Base-by-base conservation (phyloP, 2,888 invertebrate genomes). In the Hermaeophaga mercurialis region DNA sequence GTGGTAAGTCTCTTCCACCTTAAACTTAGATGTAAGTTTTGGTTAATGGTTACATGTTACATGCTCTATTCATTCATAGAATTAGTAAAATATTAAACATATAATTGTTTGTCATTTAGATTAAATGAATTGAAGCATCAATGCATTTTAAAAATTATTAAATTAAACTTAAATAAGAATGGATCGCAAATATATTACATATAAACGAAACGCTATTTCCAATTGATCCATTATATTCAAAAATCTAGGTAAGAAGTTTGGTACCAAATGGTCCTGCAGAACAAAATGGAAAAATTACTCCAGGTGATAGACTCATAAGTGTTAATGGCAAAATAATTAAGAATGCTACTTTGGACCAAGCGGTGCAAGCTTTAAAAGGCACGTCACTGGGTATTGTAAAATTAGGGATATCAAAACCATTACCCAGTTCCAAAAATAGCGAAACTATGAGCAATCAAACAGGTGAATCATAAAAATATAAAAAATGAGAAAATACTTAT, bases 261-360 rank as follows among this genome's bases (percentile, higher is more conserved):
- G 98, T 99, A 53, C 97, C 98, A 24, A 96, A 96, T 55, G 99
- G 99, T 26, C 91, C 94, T n/a, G 99, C 99, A 11, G 95, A 96
- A 79, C 86, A 89, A 65, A 94, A 95, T 74, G 96, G 96, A 12
- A 61, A 55, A 46, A 87, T 99, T 62, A 92, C 94, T 66, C 98
- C 98, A 0, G 99, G 99, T 17, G 98, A 74, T 61, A 59, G 98
- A 64, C 84, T 94, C 17, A 84, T 94, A 70, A 92, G 91, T 36
- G 97, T 99, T 8, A 96, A 97, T 75, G 93, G 93, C 67, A 88
- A 86, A 66, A 87, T 89, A 73, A 85, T 99, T 66, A 93, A 91
- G 72, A 95, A 95, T 75, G 91, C 94, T 24, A 92, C 91, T 0
- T 80, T 99, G 62, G 97, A 98, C 76, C 90, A 93, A 78, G 97